Base-by-base conservation (phyloP, 1,140 invertebrate species). In the Rhyzopertha dominica region DNA sequence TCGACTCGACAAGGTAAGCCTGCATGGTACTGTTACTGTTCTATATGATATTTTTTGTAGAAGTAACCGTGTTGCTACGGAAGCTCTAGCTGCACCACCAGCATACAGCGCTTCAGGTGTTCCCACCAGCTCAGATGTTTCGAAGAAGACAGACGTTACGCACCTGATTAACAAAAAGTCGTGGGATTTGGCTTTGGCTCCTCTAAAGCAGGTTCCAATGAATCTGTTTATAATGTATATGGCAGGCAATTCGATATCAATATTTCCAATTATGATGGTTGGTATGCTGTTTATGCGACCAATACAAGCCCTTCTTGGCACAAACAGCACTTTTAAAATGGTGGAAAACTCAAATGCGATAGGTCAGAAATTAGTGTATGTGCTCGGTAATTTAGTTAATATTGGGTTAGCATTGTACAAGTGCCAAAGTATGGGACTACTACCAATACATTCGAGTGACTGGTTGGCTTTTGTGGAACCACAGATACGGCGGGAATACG, bases 231-330 rank as follows among this genome's bases (percentile, higher is more conserved):
- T 99, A 31, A 96, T 98, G 91, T 99, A 97, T 69, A 99, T 99
- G 96, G 90, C 95, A 42, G 96, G 95, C 24, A 98, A 94, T 70
- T 95, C 95, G 0, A 98, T 99, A 59, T 98, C 94, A 1, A 98
- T 99, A 53, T 98, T 99, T 62, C 96, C 96, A 1, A 98, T 99
- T n/a, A 99, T 99, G 96, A 99, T 99, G 95, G 92, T 99, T 13
- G 93, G 93, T 24, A 99, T 99, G 96, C 80, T 98, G 65, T 88
- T 98, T 49, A 85, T 98, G 46, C 75, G 93, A 53, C 95, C 95
- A 10, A 83, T 99, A 2, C 95, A 98, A 72, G 92, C 95, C 5
- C 74, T 99, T 13, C 92, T 97, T 63, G 76, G 89, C 2, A 84
- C 92, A 41, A 86, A 91, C 63, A 81, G 84, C 49, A 92, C 92